A percentile compares a stretch with the other conserved stretches of the same genome.
Evolutionary conservation across 1,140 invertebrate species (phyloP).

Genomic region (Euura saliciscinereae): DNA sequence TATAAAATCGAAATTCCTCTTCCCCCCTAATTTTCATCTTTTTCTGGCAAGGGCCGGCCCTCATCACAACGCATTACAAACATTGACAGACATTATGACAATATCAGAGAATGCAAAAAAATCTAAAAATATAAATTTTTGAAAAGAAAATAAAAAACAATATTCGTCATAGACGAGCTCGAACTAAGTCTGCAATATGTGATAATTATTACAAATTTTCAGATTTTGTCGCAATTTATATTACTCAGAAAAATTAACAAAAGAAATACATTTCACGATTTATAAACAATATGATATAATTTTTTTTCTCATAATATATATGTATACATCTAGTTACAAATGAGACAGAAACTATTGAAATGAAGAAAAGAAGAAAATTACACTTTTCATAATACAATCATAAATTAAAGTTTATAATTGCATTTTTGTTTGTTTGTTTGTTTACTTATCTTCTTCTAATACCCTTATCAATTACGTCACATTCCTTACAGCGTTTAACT

Average conservation of each 20-base stretch:
- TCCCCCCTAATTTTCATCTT: slow-evolving; percentile 13
- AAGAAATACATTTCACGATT: background rate
- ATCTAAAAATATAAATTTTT: background rate
- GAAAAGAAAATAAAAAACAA: background rate
- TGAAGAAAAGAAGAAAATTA: background rate
- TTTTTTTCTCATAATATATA: background rate
- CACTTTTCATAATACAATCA: background rate
- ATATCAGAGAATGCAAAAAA: background rate
- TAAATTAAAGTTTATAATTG: background rate
- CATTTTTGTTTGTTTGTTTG: background rate
- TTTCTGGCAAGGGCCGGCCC: slow-evolving; percentile 38
- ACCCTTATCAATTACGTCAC: background rate
- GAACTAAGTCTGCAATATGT: too few species aligned
- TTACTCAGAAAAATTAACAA: background rate
- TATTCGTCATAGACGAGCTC: too few species aligned
- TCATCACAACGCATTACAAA: slow-evolving; percentile 23
- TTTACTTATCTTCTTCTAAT: background rate
- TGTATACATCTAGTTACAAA: background rate
- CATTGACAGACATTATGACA: background rate
- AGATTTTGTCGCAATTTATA: background rate
- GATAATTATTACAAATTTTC: background rate
- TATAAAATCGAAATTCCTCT: background rate
- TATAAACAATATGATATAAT: slow-evolving; percentile 4
- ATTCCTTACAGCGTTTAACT: background rate
- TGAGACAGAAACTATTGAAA: background rate